Evolutionary conservation across 2,888 invertebrate species (phyloP).

Genomic region (Lasioglossum calceatum): DNA sequence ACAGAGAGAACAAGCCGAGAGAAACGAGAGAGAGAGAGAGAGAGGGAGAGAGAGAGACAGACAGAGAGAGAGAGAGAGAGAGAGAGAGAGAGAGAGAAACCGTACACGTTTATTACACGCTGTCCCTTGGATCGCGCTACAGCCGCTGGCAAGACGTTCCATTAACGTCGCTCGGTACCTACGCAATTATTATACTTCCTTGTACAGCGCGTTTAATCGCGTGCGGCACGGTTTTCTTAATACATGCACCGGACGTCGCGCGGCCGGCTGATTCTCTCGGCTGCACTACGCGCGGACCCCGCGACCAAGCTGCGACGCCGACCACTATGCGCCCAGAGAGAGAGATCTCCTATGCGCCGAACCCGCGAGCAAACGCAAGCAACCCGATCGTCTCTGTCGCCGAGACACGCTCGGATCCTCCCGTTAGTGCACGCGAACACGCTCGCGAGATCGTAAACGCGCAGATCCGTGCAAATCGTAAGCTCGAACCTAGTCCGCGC

Average conservation of each 20-base stretch:
- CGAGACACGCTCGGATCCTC: neutral
- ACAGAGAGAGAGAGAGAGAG: too few relatives aligned
- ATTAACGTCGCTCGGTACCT: conserved; percentile 68
- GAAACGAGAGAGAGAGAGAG: neutral
- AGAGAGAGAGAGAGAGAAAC: conserved; percentile 40
- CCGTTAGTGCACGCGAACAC: neutral
- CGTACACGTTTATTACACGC: conserved; percentile 71
- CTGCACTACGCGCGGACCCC: too few relatives aligned
- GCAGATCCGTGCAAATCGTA: too few relatives aligned
- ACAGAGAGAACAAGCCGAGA: conserved; percentile 16
- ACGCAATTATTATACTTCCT: conserved; percentile 70
- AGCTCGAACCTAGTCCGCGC: too few relatives aligned
- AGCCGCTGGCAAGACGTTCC: conserved; percentile 68
- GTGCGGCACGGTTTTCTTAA: conserved; percentile 49
- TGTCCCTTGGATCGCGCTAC: conserved; percentile 62
- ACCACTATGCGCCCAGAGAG: neutral
- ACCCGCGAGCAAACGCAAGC: too few relatives aligned
- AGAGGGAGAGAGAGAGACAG: too few relatives aligned
- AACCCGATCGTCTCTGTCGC: neutral
- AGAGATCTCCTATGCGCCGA: too few relatives aligned
- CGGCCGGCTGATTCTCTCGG: neutral
- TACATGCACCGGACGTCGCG: neutral
- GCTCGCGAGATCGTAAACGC: neutral
- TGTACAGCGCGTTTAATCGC: conserved; percentile 64
- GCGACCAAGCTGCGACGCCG: neutral